phyloP scores from a whole-genome alignment of 2,888 invertebrate genomes.

The Temnothorax unifasciatus region DNA sequence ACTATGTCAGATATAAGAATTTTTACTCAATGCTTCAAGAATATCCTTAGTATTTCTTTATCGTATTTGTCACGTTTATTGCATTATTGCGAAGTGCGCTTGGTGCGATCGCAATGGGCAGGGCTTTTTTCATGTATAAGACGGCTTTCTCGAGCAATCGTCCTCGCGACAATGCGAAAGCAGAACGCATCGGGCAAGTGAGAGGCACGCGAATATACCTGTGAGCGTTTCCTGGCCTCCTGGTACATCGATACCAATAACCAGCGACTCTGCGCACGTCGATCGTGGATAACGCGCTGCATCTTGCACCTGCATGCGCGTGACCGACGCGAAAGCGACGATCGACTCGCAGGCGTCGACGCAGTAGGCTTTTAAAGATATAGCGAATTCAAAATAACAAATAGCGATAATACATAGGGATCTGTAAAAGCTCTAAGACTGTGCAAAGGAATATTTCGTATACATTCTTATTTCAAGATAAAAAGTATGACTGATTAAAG shows the following conservation, averaged over 20 bases:
- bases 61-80: slow-evolving; percentile 4
- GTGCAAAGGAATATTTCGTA: not conserved
- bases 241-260: slow-evolving; percentile 80
- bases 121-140: not conserved
- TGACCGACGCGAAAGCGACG: slow-evolving; percentile 51
- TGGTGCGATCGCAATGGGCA: not conserved
- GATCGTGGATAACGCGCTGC: slow-evolving; percentile 65
- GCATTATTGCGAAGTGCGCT: not conserved
- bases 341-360: slow-evolving; percentile 68
- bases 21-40: not conserved
- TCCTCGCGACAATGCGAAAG: slow-evolving; percentile 30
- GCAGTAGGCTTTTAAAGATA: not conserved
- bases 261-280: slow-evolving; percentile 83
- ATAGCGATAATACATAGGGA: not conserved
- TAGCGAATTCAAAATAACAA: not conserved
- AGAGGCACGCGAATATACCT: slow-evolving; percentile 31
- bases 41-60: not conserved
- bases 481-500: not conserved
- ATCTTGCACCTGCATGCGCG: slow-evolving; percentile 74
- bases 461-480: not conserved
- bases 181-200: slow-evolving; percentile 11
- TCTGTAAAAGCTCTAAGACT: not conserved
- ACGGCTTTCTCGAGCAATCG: slow-evolving; percentile 38
- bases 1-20: not conserved
- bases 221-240: slow-evolving; percentile 69